Evolutionary conservation across 2,797 vertebrate species (phyloP).

Genomic region (Pangasius larnaudii): DNA sequence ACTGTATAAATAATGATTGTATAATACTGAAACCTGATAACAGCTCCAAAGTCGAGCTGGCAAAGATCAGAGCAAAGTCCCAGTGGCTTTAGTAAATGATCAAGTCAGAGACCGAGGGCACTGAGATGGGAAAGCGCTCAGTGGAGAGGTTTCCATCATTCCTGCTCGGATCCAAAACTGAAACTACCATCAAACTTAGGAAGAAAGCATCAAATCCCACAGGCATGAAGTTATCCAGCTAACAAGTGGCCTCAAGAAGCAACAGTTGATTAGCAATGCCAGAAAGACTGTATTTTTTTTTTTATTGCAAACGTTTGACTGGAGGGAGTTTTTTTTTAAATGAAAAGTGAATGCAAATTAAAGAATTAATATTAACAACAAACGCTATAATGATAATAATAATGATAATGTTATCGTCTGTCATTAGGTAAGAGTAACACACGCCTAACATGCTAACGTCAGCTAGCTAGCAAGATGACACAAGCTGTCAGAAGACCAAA

Average conservation of each 20-base stretch:
- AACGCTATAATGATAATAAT: neutral
- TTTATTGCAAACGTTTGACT: neutral
- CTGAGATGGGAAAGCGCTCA: neutral
- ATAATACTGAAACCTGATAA: conserved; percentile 61
- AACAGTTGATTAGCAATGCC: conserved; percentile 17
- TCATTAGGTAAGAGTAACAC: neutral
- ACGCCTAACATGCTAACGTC: conserved; percentile 1
- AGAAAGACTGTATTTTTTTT: neutral
- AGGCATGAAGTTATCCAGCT: neutral
- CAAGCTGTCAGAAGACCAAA: conserved; percentile 12
- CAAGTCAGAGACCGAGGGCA: neutral
- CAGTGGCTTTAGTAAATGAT: conserved; percentile 53
- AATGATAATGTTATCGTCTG: neutral
- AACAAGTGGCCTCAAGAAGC: conserved; percentile 29
- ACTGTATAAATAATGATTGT: conserved; percentile 60
- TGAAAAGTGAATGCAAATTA: too few relatives aligned
- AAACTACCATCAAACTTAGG: neutral
- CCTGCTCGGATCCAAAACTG: neutral
- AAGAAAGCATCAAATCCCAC: neutral
- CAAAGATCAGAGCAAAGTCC: conserved; percentile 58
- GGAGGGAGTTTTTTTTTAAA: neutral
- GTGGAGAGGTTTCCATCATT: neutral
- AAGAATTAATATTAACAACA: neutral
- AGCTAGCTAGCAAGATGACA: neutral
- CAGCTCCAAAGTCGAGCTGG: conserved; percentile 62